Percentiles rank a stretch among this genome's conserved stretches.
phyloP scores from a whole-genome alignment of 1,140 invertebrate species.

The Hydropsyche tenuis region DNA sequence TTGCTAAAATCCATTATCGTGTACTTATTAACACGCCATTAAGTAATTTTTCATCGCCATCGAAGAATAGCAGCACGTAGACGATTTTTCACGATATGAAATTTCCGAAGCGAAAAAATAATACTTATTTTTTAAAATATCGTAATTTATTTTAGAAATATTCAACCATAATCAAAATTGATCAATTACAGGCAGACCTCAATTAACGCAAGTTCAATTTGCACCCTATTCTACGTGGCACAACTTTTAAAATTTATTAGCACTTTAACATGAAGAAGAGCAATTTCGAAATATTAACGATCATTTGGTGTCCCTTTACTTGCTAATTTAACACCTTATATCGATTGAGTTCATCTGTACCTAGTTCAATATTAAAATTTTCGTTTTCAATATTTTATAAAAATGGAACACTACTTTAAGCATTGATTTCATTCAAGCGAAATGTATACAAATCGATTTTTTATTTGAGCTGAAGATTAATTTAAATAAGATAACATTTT shows the following conservation, averaged over 20 bases:
- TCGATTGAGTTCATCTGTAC: not conserved
- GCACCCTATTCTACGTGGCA: not conserved
- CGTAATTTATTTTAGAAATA: too few relatives aligned
- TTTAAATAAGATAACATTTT: too few relatives aligned
- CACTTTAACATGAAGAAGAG: conserved; percentile 20
- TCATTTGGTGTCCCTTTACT: not conserved
- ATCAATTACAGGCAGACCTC: conserved; percentile 15
- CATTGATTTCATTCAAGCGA: too few relatives aligned
- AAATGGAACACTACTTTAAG: too few relatives aligned
- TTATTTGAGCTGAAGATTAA: too few relatives aligned
- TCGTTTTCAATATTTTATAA: too few relatives aligned
- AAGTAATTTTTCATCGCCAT: not conserved
- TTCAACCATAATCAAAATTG: not conserved
- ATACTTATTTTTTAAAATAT: not conserved
- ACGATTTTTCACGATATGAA: not conserved
- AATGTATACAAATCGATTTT: too few relatives aligned
- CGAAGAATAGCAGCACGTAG: not conserved
- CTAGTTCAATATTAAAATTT: too few relatives aligned
- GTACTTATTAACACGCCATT: not conserved
- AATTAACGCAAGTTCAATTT: conserved; percentile 18
- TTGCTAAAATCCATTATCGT: conserved; percentile 2
- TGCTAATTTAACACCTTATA: not conserved
- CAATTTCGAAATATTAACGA: conserved; percentile 19
- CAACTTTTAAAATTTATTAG: conserved; percentile 22
- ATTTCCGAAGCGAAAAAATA: not conserved